Conservation (phyloP, 2,113 vertebrate species). For the Oreochromis niloticus region DNA sequence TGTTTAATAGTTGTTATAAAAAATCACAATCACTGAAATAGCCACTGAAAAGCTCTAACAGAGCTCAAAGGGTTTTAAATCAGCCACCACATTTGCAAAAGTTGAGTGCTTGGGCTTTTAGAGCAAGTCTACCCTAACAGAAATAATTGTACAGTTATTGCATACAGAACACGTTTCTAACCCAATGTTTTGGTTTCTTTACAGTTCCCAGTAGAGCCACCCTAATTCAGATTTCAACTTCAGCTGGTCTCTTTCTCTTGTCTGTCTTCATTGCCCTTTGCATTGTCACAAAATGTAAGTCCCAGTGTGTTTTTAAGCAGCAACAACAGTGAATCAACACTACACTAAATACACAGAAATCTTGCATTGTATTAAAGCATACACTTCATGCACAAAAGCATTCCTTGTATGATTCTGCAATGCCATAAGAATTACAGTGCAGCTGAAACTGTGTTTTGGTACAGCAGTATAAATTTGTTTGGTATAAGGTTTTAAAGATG, state of each 20-base stretch:
- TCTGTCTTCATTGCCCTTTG: neutral
- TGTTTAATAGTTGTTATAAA: neutral
- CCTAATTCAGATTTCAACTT: neutral
- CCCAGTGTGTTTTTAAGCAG: neutral
- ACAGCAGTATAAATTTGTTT: neutral
- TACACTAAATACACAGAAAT: neutral
- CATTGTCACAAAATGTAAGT: neutral
- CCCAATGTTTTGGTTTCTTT: neutral
- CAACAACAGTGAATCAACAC: neutral
- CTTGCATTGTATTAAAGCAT: neutral
- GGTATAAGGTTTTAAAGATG: neutral
- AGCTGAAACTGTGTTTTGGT: neutral
- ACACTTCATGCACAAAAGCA: neutral
- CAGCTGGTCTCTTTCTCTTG: neutral
- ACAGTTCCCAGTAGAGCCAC: accelerated
- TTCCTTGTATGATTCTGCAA: neutral
- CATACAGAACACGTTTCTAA: neutral
- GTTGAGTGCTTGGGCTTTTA: neutral
- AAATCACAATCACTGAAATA: neutral
- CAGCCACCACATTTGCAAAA: neutral
- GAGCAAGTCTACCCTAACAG: neutral
- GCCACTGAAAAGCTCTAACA: neutral
- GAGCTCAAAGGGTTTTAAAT: neutral
- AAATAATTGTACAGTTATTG: neutral
- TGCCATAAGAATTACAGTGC: accelerated